Base-by-base conservation (phyloP, 1,140 invertebrate genomes). In the Marisa cornuarietis region DNA sequence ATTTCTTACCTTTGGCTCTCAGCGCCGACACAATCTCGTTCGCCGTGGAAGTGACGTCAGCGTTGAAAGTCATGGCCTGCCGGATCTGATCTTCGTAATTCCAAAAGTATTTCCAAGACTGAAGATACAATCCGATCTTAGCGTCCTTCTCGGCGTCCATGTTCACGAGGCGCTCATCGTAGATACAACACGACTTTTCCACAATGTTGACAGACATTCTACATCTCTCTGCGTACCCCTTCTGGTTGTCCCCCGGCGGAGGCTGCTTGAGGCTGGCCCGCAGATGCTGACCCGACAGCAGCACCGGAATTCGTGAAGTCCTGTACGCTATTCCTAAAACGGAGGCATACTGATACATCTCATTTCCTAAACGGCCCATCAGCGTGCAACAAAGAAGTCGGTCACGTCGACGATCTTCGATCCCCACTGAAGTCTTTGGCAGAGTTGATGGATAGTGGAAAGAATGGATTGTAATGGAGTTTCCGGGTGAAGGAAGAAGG, bases 331-430 rank as follows among this genome's bases (percentile, higher is more conserved):
- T 78, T 54, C 81, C 84, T n/a, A 81, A 80, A 0, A 81, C 31
- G 24, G 84, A 83, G 6, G 85, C 85, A 51, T 85, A 86, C 73
- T 84, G 83, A 63, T 84, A 86, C 82, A 86, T 81, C 18, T 82
- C 61, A 76, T 86, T 86, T 8, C 84, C 85, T 13, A 86, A 71
- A 20, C 85, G 79, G 18, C 76, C 76, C 24, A n/a, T 7, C 11
- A 42, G 26, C 13, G 49, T 68, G 22, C 65, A n/a, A 9, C 65
- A 68, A n/a, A 68, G 65, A 16, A 68, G 26, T 11, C 65, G 65
- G 26, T 11, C 54, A 58, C 54, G 11, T 58, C 16, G 4, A 11
- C 54, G 4, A 58, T 58, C 54, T 58, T 58, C 54, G 0, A 18
- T 58, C 54, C 54, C 16, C 11, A 8, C 0, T 3, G 11, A 18